phyloP scores from a whole-genome alignment of 2,888 invertebrate species.

The Chloroclystis v-ata region DNA sequence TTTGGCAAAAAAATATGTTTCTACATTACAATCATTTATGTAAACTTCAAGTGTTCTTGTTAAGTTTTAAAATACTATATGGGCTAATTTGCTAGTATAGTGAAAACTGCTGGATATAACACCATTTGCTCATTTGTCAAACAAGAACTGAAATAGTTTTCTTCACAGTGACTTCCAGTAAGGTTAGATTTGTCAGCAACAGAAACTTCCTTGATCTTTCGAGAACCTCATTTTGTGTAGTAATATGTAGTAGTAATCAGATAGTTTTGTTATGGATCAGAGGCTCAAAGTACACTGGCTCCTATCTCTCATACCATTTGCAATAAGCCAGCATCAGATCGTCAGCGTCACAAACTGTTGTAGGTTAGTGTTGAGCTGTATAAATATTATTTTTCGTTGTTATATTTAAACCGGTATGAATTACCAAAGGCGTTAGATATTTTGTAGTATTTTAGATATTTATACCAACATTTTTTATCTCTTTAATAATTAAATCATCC shows the following conservation, averaged over 20 bases:
- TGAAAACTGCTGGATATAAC: neutral
- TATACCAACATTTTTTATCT: constrained; percentile 43
- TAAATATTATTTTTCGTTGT: constrained; percentile 58
- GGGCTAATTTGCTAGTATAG: too few species aligned
- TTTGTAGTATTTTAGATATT: constrained; percentile 65
- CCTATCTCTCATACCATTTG: neutral
- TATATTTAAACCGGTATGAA: constrained; percentile 68
- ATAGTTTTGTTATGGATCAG: constrained; percentile 7
- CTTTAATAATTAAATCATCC: constrained; percentile 32
- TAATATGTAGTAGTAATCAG: constrained; percentile 1
- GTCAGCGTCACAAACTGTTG: constrained; percentile 18
- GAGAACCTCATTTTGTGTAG: constrained; percentile 63
- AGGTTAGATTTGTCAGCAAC: constrained; percentile 7
- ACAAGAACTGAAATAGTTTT: too few species aligned
- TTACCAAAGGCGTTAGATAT: constrained; percentile 75
- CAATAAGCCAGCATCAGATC: neutral
- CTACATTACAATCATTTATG: too few species aligned
- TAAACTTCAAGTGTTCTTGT: too few species aligned
- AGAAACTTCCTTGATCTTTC: constrained; percentile 60
- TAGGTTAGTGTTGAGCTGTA: constrained; percentile 52
- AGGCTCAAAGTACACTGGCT: constrained; percentile 6
- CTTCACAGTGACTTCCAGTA: neutral
- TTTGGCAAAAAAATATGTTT: too few species aligned
- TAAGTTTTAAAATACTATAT: too few species aligned
- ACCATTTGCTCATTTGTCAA: neutral